These are phyloP conservation scores for Paradoxurus hermaphroditus DNA, from an alignment of 2,113 vertebrate species.

Conservation along the genomic window DNA sequence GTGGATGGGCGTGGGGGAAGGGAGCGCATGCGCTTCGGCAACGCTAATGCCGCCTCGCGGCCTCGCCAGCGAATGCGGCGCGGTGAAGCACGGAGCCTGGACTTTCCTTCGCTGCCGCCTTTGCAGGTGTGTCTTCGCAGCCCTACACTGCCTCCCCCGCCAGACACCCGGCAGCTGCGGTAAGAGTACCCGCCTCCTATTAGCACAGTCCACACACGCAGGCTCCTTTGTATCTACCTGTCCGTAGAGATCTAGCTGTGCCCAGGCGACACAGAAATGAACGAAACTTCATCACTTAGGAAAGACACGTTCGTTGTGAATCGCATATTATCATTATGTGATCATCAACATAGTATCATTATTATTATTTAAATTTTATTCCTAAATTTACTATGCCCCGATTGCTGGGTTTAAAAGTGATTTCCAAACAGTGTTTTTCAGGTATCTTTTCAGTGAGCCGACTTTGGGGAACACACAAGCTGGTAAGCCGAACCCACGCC, in stretches of 20 bases:
- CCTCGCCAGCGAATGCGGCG: constrained; percentile 78
- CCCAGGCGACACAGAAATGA: background rate
- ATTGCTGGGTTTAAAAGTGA: background rate
- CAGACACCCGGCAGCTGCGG: constrained; percentile 45
- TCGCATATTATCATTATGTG: background rate
- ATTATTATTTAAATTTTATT: background rate
- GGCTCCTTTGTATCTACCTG: fast-evolving
- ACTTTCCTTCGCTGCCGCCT: constrained; percentile 68
- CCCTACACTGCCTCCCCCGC: constrained; percentile 79
- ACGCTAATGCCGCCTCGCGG: background rate
- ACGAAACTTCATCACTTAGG: background rate
- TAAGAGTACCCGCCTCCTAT: constrained; percentile 2
- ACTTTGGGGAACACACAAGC: background rate
- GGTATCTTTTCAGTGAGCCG: background rate
- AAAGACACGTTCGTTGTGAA: background rate
- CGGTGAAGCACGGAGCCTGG: constrained; percentile 79
- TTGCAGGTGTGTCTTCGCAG: constrained; percentile 79
- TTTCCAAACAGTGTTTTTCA: background rate
- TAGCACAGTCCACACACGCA: too few species aligned
- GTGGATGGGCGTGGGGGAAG: background rate
- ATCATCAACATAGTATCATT: background rate
- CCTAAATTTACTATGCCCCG: background rate
- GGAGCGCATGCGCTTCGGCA: fast-evolving
- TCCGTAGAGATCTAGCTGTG: background rate
- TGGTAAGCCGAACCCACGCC: background rate